Base-by-base conservation (phyloP, 2,797 vertebrate genomes). In the Podargus strigoides region DNA sequence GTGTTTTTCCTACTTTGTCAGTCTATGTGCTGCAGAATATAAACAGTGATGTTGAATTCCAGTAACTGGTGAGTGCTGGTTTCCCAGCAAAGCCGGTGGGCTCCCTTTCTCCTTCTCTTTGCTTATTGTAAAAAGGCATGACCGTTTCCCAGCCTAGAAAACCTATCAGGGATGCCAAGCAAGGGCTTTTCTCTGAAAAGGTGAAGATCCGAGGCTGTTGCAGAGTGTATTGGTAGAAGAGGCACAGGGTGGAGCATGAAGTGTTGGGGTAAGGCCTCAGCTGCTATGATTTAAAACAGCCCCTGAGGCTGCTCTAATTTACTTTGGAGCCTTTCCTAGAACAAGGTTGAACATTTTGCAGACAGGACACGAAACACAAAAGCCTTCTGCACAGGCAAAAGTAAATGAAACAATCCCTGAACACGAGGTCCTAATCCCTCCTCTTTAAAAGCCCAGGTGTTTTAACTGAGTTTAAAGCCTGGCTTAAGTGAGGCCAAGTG, bases 271-370 rank as follows among this genome's bases (percentile, higher is more conserved):
- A 93, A 91, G 53, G 83, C 85, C 62, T 95, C 79, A 92, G 85
- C 70, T 94, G 87, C 89, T 96, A 12, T 70, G 95, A 97, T 93
- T 95, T 96, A 88, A 91, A 96, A 87, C 93, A 95, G 67, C 74
- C 89, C 89, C 76, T 1, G 27, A 86, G 87, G 91, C 87, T 90
- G 41, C 82, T 93, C 87, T 67, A 74, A 96, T 96, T 96, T 94
- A 55, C 73, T 94, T 91, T 95, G 96, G 95, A 96, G 69, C 39
- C 50, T 91, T 93, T 96, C 94, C 95, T 96, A 94, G 93, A 91
- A 82, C 87, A 94, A 88, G 87, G 87, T 81, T 93, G 93, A 93
- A 69, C 80, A 52, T 77, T 96, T 69, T 94, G 79, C 85, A 84
- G 95, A 63, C 80, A 84, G 55, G 74, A 78, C 69, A 30, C 7